A percentile compares a stretch with the other conserved stretches of the same genome.
Evolutionary conservation across 2,888 invertebrate genomes (phyloP).

Genomic region (Pyrocoelia pectoralis): DNA sequence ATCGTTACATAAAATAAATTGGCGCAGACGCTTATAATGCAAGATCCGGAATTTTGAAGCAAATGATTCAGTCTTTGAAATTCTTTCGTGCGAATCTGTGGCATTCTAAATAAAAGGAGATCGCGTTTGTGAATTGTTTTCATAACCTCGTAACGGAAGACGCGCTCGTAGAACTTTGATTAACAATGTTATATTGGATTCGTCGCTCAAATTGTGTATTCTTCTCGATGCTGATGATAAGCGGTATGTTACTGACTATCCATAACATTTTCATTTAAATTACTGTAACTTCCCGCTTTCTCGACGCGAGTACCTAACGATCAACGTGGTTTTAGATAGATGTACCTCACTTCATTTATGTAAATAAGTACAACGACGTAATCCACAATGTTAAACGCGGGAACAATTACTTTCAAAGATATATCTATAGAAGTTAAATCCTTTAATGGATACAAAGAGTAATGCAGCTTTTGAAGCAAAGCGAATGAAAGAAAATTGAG

Average conservation of each 20-base stretch:
- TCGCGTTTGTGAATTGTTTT: background rate
- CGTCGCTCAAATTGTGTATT: background rate
- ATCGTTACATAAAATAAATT: background rate
- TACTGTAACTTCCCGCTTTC: too few species aligned
- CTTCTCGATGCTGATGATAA: background rate
- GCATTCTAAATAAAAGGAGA: background rate
- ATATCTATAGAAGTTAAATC: too few species aligned
- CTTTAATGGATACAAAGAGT: too few species aligned
- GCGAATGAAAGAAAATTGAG: background rate
- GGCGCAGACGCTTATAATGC: slow-evolving; percentile 10
- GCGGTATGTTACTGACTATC: background rate
- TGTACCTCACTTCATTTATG: too few species aligned
- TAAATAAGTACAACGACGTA: too few species aligned
- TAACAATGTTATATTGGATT: background rate
- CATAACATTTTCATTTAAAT: too few species aligned
- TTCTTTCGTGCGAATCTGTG: slow-evolving; percentile 3
- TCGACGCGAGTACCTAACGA: too few species aligned
- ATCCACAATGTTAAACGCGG: too few species aligned
- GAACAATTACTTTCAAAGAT: too few species aligned
- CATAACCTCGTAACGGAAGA: too few species aligned
- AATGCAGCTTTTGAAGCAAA: background rate
- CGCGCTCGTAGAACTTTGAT: background rate
- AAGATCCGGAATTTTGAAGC: slow-evolving; percentile 7
- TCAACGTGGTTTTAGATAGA: too few species aligned
- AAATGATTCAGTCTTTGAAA: slow-evolving; percentile 5